These are phyloP conservation scores for Idaea dimidiata DNA, from an alignment of 2,888 invertebrate genomes.

Conservation along the genomic window DNA sequence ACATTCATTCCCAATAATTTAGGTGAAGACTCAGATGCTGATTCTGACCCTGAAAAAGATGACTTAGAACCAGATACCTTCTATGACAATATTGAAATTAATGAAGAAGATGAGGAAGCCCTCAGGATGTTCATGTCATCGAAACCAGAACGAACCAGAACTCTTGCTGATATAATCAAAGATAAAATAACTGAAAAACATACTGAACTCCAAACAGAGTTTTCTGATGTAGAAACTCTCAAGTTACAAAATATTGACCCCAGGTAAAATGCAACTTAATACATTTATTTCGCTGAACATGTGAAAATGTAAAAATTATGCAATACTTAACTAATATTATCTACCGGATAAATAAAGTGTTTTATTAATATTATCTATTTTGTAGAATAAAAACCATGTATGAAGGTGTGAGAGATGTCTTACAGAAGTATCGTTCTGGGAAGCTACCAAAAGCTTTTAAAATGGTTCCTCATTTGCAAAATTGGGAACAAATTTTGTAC, in stretches of 20 bases:
- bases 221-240: constrained; percentile 88
- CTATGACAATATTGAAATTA: constrained; percentile 87
- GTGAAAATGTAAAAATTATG: background rate
- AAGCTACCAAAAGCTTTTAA: constrained; percentile 99
- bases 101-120: constrained; percentile 94
- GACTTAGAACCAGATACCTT: constrained; percentile 81
- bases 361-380: constrained; percentile 20
- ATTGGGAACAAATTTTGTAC: constrained; percentile 96
- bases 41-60: constrained; percentile 77
- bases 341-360: background rate
- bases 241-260: constrained; percentile 93
- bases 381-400: constrained; percentile 90
- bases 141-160: constrained; percentile 81
- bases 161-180: constrained; percentile 94
- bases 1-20: constrained; percentile 6
- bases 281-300: constrained; percentile 3
- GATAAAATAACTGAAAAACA: constrained; percentile 96
- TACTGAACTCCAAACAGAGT: constrained; percentile 92
- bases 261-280: constrained; percentile 51
- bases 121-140: constrained; percentile 87
- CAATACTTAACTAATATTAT: too few relatives aligned
- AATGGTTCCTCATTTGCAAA: constrained; percentile 93
- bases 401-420: constrained; percentile 92
- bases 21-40: constrained; percentile 65
- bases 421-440: constrained; percentile 95